Conservation (phyloP, 2,113 vertebrate genomes). For the Hiodon tergisus region DNA sequence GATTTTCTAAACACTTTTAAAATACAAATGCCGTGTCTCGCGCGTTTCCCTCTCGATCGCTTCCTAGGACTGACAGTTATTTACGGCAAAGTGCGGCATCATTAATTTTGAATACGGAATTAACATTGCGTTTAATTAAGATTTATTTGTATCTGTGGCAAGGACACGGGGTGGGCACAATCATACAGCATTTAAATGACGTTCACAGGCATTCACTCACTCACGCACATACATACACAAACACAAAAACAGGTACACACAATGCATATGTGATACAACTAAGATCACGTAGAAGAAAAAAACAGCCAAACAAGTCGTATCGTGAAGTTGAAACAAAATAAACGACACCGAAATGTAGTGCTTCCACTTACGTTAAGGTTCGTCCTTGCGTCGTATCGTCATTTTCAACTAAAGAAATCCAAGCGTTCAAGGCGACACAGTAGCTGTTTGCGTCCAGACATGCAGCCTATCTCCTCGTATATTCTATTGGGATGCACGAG, state of each 20-base stretch:
- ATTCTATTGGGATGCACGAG: constrained; percentile 18
- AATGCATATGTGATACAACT: too few species aligned
- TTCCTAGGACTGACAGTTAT: background rate
- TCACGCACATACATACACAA: background rate
- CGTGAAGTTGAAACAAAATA: background rate
- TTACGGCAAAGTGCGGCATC: background rate
- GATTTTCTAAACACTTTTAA: constrained; percentile 12
- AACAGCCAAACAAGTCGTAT: background rate
- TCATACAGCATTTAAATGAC: background rate
- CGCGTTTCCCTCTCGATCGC: background rate
- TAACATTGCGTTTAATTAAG: background rate
- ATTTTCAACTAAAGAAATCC: constrained; percentile 41
- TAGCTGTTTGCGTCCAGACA: constrained; percentile 20
- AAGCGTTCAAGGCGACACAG: constrained; percentile 35
- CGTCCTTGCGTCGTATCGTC: constrained; percentile 46
- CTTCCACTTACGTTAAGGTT: constrained; percentile 59
- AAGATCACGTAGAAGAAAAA: background rate
- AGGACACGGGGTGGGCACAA: background rate
- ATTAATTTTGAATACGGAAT: background rate
- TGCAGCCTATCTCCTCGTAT: constrained; percentile 2
- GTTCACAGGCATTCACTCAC: background rate
- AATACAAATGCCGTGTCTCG: constrained; percentile 11
- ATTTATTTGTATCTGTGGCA: background rate
- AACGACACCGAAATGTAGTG: background rate
- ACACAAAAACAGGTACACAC: too few species aligned